These are phyloP conservation scores for Formica selysi DNA, from an alignment of 1,140 invertebrate genomes.

Conservation along the genomic window DNA sequence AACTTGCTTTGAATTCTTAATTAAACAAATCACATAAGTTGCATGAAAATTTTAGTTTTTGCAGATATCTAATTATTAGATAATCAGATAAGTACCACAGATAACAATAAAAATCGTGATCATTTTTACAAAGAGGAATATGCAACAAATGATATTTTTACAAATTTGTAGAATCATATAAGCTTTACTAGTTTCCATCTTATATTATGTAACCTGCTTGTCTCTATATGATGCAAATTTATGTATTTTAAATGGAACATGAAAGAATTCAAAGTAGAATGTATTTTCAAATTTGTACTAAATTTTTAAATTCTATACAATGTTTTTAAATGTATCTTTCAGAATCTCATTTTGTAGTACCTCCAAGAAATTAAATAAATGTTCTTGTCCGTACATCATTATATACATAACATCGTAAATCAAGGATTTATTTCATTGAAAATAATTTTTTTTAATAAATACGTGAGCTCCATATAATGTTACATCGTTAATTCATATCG, in stretches of 20 bases:
- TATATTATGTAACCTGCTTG: slow-evolving; percentile 6
- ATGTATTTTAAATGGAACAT: slow-evolving; percentile 13
- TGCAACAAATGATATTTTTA: slow-evolving; percentile 42
- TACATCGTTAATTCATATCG: neutral
- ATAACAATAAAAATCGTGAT: neutral
- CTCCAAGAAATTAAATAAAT: slow-evolving; percentile 5
- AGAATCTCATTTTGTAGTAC: neutral
- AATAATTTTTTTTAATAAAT: slow-evolving; percentile 39
- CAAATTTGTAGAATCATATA: slow-evolving; percentile 23
- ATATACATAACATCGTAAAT: neutral
- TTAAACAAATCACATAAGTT: neutral
- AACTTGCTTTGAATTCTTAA: slow-evolving; percentile 53
- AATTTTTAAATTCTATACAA: slow-evolving; percentile 21
- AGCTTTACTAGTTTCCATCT: slow-evolving; percentile 24
- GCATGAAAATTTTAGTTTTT: slow-evolving; percentile 29
- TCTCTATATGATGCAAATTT: slow-evolving; percentile 4
- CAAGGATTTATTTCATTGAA: neutral
- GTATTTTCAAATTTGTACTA: slow-evolving; percentile 34
- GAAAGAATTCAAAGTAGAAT: slow-evolving; percentile 4
- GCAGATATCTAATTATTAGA: slow-evolving; percentile 32
- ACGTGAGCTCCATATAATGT: neutral
- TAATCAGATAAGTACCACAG: neutral
- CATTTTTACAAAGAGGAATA: slow-evolving; percentile 10
- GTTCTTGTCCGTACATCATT: neutral
- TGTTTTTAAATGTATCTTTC: neutral